Evolutionary conservation across 2,113 vertebrate species (phyloP).

Genomic region (Kryptolebias marmoratus): DNA sequence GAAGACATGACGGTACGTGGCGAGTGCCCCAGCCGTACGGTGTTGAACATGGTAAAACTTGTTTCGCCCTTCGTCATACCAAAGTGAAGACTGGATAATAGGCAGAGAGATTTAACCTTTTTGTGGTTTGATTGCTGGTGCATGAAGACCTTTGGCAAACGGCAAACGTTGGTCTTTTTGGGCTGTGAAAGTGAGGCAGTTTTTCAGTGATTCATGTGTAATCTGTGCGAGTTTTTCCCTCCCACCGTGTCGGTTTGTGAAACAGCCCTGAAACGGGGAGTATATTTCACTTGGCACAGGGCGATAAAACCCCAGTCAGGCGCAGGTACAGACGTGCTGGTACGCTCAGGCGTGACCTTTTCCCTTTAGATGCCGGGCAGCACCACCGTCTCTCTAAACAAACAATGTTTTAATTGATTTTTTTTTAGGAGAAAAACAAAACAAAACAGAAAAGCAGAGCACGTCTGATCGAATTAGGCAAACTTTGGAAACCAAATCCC

Average conservation of each 20-base stretch:
- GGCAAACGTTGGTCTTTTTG: neutral
- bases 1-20: slow-evolving; percentile 18
- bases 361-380: neutral
- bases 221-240: neutral
- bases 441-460: neutral
- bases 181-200: slow-evolving; percentile 14
- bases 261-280: slow-evolving; percentile 7
- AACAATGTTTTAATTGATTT: neutral
- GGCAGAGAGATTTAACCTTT: neutral
- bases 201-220: neutral
- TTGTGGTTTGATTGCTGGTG: neutral
- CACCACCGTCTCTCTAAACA: neutral
- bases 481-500: neutral
- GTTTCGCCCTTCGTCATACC: slow-evolving; percentile 33
- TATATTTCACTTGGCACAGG: slow-evolving; percentile 8
- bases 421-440: neutral
- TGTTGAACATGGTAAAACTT: slow-evolving; percentile 51
- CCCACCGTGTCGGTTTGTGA: neutral
- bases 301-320: neutral
- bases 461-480: neutral
- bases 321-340: slow-evolving; percentile 39
- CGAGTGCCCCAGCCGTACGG: neutral
- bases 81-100: slow-evolving; percentile 11
- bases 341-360: slow-evolving; percentile 6
- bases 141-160: neutral